These are phyloP conservation scores for Cavia porcellus DNA, from an alignment of 2,113 vertebrate species.

Conservation along the genomic window DNA sequence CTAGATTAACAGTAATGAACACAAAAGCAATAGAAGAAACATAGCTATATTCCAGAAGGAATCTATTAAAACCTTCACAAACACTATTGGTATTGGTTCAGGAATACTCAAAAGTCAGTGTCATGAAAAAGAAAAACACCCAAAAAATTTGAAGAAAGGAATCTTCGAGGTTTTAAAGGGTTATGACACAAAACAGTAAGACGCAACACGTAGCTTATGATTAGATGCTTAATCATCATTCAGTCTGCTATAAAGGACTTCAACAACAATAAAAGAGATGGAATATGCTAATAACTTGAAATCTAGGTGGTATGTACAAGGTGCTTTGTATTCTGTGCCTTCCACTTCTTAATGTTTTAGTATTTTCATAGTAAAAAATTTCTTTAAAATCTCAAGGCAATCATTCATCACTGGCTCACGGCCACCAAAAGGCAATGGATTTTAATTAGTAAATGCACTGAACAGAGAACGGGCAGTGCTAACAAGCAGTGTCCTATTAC, in stretches of 20 bases:
- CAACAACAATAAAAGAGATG: neutral
- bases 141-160: neutral
- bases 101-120: neutral
- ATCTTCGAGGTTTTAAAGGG: neutral
- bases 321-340: neutral
- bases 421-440: neutral
- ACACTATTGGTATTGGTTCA: neutral
- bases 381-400: neutral
- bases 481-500: neutral
- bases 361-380: slow-evolving; percentile 2
- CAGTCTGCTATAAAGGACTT: neutral
- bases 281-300: neutral
- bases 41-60: neutral
- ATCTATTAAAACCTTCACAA: neutral
- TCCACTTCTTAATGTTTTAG: neutral
- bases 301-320: neutral
- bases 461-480: neutral
- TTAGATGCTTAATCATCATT: neutral
- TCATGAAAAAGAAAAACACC: neutral
- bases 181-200: neutral
- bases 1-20: neutral
- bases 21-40: slow-evolving; percentile 1
- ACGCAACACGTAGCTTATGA: neutral
- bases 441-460: neutral
- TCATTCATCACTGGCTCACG: neutral